Conservation (phyloP, 2,113 vertebrate genomes). For the Mus musculus region DNA sequence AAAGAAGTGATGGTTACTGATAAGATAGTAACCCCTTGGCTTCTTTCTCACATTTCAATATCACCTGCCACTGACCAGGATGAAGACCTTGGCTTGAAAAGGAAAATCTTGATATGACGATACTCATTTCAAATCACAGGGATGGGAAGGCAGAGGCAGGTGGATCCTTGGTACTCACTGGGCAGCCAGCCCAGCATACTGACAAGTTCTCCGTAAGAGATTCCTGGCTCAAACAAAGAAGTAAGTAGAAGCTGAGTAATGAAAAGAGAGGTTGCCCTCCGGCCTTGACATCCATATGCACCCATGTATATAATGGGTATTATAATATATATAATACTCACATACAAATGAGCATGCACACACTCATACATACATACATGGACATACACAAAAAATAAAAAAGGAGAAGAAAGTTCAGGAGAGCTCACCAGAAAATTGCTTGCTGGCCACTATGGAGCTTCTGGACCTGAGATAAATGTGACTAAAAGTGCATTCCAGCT, state of each 20-base stretch:
- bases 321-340: too few relatives aligned
- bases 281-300: background rate
- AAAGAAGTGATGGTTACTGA: constrained; percentile 15
- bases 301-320: too few relatives aligned
- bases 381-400: background rate
- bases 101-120: too few relatives aligned
- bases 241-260: background rate
- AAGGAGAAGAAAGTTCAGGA: background rate
- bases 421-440: constrained; percentile 15
- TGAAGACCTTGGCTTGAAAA: background rate
- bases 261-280: background rate
- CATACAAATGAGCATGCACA: background rate
- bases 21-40: background rate
- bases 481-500: background rate
- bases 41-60: constrained; percentile 13
- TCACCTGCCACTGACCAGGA: background rate
- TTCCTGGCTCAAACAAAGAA: background rate
- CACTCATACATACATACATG: background rate
- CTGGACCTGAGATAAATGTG: background rate
- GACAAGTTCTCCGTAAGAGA: background rate
- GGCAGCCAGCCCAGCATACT: background rate
- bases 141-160: background rate
- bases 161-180: background rate
- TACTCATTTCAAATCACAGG: too few relatives aligned
- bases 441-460: background rate